phyloP scores from a whole-genome alignment of 2,113 vertebrate species.

The Trichechus manatus region DNA sequence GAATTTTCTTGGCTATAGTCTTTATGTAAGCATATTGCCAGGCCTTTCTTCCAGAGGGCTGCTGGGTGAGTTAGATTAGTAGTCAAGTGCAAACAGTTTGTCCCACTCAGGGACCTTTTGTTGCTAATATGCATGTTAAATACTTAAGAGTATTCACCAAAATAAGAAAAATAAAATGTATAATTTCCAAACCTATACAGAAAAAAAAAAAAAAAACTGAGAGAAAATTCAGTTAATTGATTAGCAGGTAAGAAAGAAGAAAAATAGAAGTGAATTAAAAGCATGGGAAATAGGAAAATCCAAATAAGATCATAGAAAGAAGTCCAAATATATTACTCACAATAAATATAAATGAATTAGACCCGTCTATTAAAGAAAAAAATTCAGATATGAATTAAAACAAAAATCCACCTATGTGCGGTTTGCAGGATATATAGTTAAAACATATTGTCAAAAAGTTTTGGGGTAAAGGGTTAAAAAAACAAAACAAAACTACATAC shows the following conservation, averaged over 20 bases:
- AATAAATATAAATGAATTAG: background rate
- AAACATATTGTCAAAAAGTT: background rate
- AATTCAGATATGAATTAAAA: background rate
- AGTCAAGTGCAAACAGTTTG: too few relatives aligned
- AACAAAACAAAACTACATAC: background rate
- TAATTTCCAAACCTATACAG: background rate
- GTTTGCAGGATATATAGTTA: background rate
- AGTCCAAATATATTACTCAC: background rate
- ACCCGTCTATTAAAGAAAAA: background rate
- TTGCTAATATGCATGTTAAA: background rate
- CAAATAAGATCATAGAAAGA: constrained; percentile 5
- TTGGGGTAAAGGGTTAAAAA: background rate
- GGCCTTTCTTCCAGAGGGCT: background rate
- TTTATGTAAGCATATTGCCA: background rate
- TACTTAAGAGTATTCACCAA: background rate
- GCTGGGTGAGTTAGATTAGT: too few relatives aligned
- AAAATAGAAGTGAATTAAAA: background rate
- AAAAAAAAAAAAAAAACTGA: background rate
- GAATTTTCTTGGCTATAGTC: background rate
- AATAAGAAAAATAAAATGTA: constrained; percentile 47
- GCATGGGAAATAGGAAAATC: background rate
- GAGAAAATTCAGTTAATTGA: constrained; percentile 20
- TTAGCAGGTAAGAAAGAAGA: background rate
- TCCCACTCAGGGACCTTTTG: background rate
- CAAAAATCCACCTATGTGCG: background rate